Percentiles rank a stretch among this genome's conserved stretches.
Evolutionary conservation across 2,797 vertebrate genomes (phyloP).

Genomic region (Catostomus latipinnis): DNA sequence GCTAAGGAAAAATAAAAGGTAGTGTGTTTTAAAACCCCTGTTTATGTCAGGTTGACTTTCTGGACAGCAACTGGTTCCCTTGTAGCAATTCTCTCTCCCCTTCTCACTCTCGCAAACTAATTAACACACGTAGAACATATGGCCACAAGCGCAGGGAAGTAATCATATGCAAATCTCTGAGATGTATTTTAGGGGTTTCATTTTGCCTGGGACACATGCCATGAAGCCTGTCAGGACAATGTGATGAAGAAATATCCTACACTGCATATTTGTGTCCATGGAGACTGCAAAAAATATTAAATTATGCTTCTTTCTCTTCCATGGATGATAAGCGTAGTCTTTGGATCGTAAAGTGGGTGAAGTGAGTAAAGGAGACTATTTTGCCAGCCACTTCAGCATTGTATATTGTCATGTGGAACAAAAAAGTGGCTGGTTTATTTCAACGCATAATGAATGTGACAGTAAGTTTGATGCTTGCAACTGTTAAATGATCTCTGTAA

Average conservation of each 20-base stretch:
- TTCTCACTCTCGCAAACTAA: conserved; percentile 61
- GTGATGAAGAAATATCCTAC: conserved; percentile 56
- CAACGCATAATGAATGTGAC: conserved; percentile 38
- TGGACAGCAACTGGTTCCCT: conserved; percentile 31
- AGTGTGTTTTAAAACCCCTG: conserved; percentile 19
- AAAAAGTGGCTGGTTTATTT: conserved; percentile 51
- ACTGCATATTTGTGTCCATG: conserved; percentile 49
- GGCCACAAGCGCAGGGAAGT: conserved; percentile 60
- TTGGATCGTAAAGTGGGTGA: conserved; percentile 18
- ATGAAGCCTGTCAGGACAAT: conserved; percentile 61
- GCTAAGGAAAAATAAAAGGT: neutral
- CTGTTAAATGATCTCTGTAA: conserved; percentile 32
- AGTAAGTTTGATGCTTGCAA: neutral
- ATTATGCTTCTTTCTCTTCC: conserved; percentile 44
- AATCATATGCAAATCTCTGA: conserved; percentile 72
- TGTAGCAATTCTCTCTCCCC: conserved; percentile 5
- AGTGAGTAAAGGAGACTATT: conserved; percentile 47
- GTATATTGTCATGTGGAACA: conserved; percentile 47
- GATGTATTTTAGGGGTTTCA: conserved; percentile 65
- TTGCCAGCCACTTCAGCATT: conserved; percentile 46
- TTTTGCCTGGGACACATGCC: conserved; percentile 60
- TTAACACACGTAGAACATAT: conserved; percentile 73
- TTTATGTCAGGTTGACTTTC: conserved; percentile 27
- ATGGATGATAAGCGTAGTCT: conserved; percentile 28
- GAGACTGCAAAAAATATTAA: conserved; percentile 48